These are phyloP conservation scores for Chloebia gouldiae DNA, from an alignment of 2,113 vertebrate genomes.

Conservation along the genomic window DNA sequence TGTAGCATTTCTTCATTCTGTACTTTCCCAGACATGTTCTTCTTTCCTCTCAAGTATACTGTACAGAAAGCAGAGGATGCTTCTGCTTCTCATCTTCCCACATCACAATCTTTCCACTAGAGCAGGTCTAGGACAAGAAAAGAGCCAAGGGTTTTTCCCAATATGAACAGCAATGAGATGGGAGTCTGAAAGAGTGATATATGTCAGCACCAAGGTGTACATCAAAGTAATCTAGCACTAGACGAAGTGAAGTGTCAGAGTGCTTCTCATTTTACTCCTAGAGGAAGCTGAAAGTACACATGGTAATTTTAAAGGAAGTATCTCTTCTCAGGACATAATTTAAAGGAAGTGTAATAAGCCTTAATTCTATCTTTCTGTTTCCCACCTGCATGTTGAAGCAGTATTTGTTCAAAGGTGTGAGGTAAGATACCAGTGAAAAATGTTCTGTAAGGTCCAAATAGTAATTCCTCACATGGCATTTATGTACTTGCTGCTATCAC, in stretches of 20 bases:
- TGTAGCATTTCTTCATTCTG: neutral
- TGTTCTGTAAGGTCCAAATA: neutral
- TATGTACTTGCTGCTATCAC: neutral
- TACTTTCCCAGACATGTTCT: neutral
- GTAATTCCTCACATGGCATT: neutral
- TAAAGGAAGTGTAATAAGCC: neutral
- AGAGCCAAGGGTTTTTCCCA: neutral
- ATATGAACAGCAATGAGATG: neutral
- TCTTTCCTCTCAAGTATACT: neutral
- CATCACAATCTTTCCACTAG: neutral
- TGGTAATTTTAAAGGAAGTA: neutral
- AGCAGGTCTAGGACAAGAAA: neutral
- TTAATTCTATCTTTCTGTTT: neutral
- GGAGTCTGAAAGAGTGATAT: neutral
- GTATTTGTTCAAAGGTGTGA: neutral
- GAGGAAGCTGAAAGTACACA: neutral
- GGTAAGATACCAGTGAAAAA: neutral
- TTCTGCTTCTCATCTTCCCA: neutral
- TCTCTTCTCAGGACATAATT: neutral
- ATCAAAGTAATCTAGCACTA: neutral
- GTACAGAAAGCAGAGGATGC: neutral
- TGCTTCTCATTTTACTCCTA: neutral
- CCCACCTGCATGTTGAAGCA: neutral
- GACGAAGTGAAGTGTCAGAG: neutral
- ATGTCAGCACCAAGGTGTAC: neutral